Conservation (phyloP, 2,113 vertebrate species). For the Miniopterus natalensis region DNA sequence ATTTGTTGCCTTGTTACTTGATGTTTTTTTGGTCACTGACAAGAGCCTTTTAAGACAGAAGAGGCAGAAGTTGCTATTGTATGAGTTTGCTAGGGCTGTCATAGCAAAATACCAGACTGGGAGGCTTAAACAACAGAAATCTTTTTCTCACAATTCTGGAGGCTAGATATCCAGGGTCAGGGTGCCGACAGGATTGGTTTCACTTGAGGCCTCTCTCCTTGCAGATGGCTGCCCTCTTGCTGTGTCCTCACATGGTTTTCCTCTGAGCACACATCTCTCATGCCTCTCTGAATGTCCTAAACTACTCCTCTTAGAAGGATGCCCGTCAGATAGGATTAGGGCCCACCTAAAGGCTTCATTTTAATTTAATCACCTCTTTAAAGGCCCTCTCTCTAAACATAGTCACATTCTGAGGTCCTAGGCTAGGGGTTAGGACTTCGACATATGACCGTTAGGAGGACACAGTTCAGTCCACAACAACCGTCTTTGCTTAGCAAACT, state of each 20-base stretch:
- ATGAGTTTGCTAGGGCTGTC: not conserved
- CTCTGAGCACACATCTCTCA: not conserved
- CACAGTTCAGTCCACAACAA: not conserved
- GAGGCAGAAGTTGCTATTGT: not conserved
- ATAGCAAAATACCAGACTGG: not conserved
- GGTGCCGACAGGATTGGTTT: not conserved
- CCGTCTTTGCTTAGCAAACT: not conserved
- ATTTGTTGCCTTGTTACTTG: not conserved
- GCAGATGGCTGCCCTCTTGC: not conserved
- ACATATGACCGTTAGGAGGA: not conserved
- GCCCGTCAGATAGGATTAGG: not conserved
- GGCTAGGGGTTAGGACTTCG: not conserved
- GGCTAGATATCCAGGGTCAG: not conserved
- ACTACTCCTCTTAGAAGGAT: not conserved
- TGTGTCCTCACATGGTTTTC: not conserved
- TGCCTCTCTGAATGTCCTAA: not conserved
- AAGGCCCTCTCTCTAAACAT: not conserved
- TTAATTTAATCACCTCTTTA: not conserved
- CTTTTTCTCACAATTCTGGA: not conserved
- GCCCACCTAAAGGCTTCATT: not conserved
- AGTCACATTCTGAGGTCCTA: not conserved
- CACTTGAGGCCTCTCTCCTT: not conserved
- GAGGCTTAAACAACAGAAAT: not conserved
- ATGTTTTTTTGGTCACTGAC: not conserved
- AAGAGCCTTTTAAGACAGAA: not conserved